Base-by-base conservation (phyloP, 2,113 vertebrate species). In the human region DNA sequence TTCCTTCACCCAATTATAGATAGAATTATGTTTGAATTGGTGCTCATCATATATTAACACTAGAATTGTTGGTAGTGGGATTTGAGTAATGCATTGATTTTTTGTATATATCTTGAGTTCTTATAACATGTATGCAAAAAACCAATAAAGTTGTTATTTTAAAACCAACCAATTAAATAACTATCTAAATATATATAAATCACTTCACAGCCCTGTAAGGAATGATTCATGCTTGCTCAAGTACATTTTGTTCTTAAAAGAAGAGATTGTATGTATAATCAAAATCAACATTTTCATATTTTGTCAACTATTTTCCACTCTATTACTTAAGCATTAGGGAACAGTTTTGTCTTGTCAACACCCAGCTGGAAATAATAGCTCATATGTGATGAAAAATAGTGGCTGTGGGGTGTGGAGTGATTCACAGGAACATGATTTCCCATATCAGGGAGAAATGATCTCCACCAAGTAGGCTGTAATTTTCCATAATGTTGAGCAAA, bases 341-440 rank as follows among this genome's bases (percentile, higher is more conserved):
- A 86, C 76, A 93, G 61, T 93, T 94, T 91, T 92, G 66, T 97
- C 95, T 94, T 97, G 89, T 96, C 95, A 98, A 97, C 80, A 87
- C 93, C 84, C 94, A 92, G 84, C 59, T 98, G 97, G 97, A 97
- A 97, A 98, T 86, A 96, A 97, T 91, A 96, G 93, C 93, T 93
- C 92, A 48, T 50, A 40, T 87, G 86, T 25, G 80, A 94, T 95
- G 82, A 95, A 96, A 98, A 97, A 83, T 79, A 94, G 73, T 61
- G 87, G 68, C 95, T 92, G 64, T 81, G 64, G 93, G 35, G 43
- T 94, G 40, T 88, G 70, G 92, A 82, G 66, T 87, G 92, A 96
- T 48, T 97, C 89, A 96, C 27, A 95, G 92, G 86, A 91, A 76
- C 25, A 50, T 50, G 88, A 86, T 94, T 96, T 91, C 72, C 95